Conservation (phyloP, 2,113 vertebrate genomes). For the Cygnus buccinator region DNA sequence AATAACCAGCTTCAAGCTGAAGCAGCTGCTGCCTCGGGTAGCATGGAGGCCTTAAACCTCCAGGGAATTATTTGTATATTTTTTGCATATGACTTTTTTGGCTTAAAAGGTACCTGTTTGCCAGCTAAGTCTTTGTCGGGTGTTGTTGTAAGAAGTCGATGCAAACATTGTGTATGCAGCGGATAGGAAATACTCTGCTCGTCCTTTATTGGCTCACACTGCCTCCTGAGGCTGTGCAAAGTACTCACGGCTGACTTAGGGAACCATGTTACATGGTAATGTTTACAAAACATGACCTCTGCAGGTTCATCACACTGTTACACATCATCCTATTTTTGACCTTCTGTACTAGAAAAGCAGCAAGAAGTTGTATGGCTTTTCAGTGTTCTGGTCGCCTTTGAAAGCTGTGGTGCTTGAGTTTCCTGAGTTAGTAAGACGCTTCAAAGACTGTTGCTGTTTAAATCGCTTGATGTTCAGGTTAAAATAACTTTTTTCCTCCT, state of each 20-base stretch:
- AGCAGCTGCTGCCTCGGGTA: conserved; percentile 32
- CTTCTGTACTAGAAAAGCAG: neutral
- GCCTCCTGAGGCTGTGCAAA: neutral
- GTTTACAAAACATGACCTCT: neutral
- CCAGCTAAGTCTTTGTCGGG: neutral
- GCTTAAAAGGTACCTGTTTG: neutral
- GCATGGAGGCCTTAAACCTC: neutral
- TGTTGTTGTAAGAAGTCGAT: neutral
- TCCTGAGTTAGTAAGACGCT: neutral
- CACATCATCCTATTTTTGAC: fast-evolving
- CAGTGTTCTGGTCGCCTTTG: neutral
- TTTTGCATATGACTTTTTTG: neutral
- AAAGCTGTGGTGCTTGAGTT: neutral
- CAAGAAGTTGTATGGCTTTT: neutral
- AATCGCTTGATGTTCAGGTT: neutral
- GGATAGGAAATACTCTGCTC: neutral
- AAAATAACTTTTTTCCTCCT: neutral
- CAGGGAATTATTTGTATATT: neutral
- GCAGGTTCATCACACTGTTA: neutral
- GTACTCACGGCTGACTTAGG: neutral
- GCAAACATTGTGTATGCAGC: neutral
- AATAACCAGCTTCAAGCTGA: conserved; percentile 8
- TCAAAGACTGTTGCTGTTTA: neutral
- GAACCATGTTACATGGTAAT: neutral
- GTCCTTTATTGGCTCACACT: neutral